Base-by-base conservation (phyloP, 2,113 vertebrate genomes). In the Lathamus discolor region DNA sequence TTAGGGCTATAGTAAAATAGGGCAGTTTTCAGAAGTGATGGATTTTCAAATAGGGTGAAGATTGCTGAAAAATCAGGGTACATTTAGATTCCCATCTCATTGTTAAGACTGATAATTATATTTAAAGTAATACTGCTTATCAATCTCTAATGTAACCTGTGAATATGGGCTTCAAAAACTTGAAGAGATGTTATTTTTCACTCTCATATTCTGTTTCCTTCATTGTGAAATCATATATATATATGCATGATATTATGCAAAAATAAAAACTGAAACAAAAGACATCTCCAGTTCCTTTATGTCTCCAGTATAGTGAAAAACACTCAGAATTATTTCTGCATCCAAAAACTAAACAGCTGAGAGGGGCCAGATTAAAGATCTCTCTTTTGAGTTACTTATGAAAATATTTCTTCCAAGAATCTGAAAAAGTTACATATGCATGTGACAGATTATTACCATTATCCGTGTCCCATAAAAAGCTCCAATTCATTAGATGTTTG, bases 281-380 rank as follows among this genome's bases (percentile, higher is more conserved):
- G 2, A 0, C 5, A 68, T 76, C 29, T 57, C 31, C 31, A 68
- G 24, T 77, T 3, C 3, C 22, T 0, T 0, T n/a, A 16, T 13
- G 2, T 44, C 69, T 88, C 49, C 17, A 66, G 12, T 8, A 16
- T 0, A 20, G 2, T 37, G 33, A 80, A 76, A 69, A 62, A 63
- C 20, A 9, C 4, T 31, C 22, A 41, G 7, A 41, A 55, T 17
- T 1, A 20, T 61, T 76, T 86, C 48, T 81, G 12, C 39, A 54
- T 37, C 18, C 22, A 61, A 25, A 91, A 67, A 51, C 46, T 35
- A 31, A 51, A 19, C 4, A 83, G 24, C 8, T 35, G 39, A 12
- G 10, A 44, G 4, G 25, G 24, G 8, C 15, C 25, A 69, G 17
- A 62, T 84, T 28, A 35, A 19, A 72, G 15, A 69, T 3, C 15